phyloP scores from a whole-genome alignment of 2,888 invertebrate species.

The Watsonalla binaria region DNA sequence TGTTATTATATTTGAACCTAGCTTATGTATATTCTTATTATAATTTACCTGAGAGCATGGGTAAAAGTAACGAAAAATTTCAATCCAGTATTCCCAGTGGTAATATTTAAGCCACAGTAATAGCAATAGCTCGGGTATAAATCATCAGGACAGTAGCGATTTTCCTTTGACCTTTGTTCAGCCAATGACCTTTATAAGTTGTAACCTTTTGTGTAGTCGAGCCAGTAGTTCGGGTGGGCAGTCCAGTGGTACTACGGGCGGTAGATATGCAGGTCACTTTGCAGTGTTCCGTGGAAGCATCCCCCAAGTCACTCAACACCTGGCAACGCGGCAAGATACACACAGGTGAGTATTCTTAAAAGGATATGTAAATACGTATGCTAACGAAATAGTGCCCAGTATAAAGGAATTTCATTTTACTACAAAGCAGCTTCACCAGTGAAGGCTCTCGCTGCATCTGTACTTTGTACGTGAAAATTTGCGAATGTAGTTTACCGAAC shows the following conservation, averaged over 20 bases:
- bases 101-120: no score
- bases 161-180: no score
- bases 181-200: neutral
- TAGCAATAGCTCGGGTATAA: no score
- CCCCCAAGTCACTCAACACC: constrained; percentile 90
- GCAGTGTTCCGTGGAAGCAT: constrained; percentile 92
- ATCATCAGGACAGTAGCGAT: no score
- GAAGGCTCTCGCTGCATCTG: no score
- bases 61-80: no score
- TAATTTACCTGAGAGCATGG: no score
- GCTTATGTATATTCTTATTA: neutral
- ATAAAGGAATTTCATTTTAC: no score
- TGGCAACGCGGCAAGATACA: constrained; percentile 80
- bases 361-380: neutral
- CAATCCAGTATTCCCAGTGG: no score
- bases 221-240: constrained; percentile 88
- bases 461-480: no score
- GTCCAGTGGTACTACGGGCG: constrained; percentile 90
- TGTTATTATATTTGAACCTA: no score
- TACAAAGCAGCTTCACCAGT: no score
- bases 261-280: constrained; percentile 88
- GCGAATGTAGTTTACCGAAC: neutral
- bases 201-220: constrained; percentile 79
- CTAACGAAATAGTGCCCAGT: neutral
- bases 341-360: constrained; percentile 32